These are phyloP conservation scores for Leucopsar rothschildi DNA, from an alignment of 2,113 vertebrate species.

Conservation along the genomic window DNA sequence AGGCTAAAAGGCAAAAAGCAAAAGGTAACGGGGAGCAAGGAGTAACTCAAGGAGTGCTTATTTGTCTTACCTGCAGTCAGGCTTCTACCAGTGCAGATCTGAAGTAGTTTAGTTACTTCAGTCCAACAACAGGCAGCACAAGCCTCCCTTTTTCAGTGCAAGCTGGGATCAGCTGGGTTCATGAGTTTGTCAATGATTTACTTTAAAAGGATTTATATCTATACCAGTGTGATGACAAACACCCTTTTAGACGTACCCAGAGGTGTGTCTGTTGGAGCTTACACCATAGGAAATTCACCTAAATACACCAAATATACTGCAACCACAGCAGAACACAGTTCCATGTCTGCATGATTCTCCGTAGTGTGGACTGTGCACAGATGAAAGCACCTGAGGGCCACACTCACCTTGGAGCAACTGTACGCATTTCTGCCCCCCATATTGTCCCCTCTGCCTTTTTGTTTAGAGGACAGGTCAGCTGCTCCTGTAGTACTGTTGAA, in stretches of 20 bases:
- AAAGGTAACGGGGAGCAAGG: not conserved
- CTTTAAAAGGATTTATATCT: not conserved
- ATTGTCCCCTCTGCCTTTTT: not conserved
- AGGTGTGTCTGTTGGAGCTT: not conserved
- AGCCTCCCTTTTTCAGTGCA: not conserved
- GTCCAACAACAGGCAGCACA: not conserved
- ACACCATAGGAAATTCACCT: not conserved
- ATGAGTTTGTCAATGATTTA: not conserved
- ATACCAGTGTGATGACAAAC: not conserved
- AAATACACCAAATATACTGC: not conserved
- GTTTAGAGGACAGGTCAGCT: not conserved
- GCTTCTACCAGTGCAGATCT: not conserved
- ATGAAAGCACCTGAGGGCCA: not conserved
- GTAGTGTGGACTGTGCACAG: accelerated
- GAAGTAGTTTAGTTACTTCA: not conserved
- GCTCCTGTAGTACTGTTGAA: not conserved
- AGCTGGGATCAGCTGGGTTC: not conserved
- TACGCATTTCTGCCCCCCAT: not conserved
- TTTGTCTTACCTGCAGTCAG: not conserved
- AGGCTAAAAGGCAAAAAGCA: not conserved
- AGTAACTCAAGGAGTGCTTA: not conserved
- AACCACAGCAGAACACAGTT: not conserved
- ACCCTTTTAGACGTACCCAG: not conserved
- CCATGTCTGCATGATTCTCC: not conserved
- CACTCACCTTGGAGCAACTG: not conserved